phyloP scores from a whole-genome alignment of 2,888 invertebrate genomes.

The Synergus umbraculus region DNA sequence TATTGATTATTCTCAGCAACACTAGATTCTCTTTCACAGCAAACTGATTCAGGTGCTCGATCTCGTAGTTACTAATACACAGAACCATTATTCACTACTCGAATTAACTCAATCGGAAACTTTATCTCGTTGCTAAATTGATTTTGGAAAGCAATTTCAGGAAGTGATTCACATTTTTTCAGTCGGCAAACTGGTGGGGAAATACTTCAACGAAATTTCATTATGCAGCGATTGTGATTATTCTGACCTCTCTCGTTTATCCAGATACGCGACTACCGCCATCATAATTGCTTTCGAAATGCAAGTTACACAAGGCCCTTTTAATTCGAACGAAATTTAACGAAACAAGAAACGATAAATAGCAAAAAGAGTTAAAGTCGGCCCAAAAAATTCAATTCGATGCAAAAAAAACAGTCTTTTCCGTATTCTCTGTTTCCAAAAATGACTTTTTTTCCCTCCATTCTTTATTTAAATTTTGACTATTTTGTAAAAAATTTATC shows the following conservation, averaged over 20 bases:
- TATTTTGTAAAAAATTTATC: too few species aligned
- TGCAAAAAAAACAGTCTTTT: too few species aligned
- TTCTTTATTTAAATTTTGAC: too few species aligned
- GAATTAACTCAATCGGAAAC: background rate
- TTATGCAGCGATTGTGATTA: background rate
- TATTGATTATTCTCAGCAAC: background rate
- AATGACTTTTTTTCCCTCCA: too few species aligned
- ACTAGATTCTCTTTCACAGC: too few species aligned
- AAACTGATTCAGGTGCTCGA: background rate
- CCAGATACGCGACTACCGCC: background rate
- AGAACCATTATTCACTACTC: background rate
- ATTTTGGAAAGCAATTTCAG: slow-evolving; percentile 5
- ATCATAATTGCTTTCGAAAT: slow-evolving; percentile 24
- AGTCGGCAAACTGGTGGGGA: background rate
- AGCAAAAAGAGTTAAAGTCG: background rate
- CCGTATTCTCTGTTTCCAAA: too few species aligned
- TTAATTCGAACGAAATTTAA: background rate
- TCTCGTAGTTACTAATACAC: background rate
- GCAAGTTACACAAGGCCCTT: background rate
- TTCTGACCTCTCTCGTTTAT: background rate
- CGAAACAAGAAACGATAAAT: background rate
- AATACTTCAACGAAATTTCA: background rate
- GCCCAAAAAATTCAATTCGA: too few species aligned
- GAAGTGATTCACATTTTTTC: background rate
- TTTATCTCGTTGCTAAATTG: slow-evolving; percentile 1